Evolutionary conservation across 2,113 vertebrate species (phyloP).

Genomic region (Megaceryle maxima): DNA sequence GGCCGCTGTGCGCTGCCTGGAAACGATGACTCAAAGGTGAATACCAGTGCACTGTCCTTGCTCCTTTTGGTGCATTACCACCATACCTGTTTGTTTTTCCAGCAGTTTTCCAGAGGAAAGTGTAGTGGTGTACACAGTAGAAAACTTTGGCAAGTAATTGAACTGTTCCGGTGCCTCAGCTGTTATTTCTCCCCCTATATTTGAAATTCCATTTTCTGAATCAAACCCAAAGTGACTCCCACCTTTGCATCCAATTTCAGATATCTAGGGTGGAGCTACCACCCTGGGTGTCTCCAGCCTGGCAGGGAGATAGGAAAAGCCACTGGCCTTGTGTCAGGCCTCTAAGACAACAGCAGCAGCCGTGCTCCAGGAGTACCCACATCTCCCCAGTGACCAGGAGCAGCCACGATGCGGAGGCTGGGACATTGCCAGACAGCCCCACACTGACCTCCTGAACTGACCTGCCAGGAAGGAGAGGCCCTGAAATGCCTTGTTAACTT

Average conservation of each 20-base stretch:
- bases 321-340: neutral
- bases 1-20: neutral
- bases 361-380: accelerated
- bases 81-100: neutral
- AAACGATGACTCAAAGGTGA: accelerated
- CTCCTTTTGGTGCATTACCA: neutral
- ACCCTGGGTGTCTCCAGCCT: neutral
- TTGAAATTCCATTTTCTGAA: neutral
- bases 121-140: neutral
- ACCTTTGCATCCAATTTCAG: neutral
- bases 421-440: neutral
- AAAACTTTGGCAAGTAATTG: neutral
- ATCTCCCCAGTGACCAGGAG: neutral
- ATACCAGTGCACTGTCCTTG: accelerated
- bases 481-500: neutral
- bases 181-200: accelerated
- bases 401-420: neutral
- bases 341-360: neutral
- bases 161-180: neutral
- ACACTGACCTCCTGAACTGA: accelerated
- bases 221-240: neutral
- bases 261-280: neutral
- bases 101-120: neutral
- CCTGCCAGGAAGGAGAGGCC: neutral
- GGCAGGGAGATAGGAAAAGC: neutral